Conservation (phyloP, 64 coral and sea anemone genomes). For the Stylophora pistillata region DNA sequence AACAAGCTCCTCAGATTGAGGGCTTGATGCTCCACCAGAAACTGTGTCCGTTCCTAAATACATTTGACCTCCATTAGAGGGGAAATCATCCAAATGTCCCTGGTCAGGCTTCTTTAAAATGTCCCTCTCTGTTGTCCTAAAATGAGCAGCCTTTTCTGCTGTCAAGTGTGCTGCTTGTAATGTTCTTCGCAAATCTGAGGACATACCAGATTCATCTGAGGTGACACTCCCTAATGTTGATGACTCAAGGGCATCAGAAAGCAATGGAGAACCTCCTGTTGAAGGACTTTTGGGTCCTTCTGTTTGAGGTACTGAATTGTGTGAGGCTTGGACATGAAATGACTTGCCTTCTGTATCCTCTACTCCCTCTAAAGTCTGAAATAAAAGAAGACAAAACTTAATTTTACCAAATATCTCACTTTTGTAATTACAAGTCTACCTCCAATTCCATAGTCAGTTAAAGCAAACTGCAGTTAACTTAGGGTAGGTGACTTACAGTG, state of each 20-base stretch:
- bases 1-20: conserved; percentile 13
- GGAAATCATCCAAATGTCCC: conserved; percentile 6
- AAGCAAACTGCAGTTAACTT: too few species aligned
- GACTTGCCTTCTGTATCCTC: not conserved
- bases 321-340: not conserved
- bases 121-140: not conserved
- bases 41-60: not conserved
- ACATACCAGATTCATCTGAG: conserved; percentile 5
- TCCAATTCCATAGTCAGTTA: too few species aligned
- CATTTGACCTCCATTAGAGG: not conserved
- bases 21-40: not conserved
- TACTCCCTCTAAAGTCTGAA: not conserved
- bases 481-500: not conserved
- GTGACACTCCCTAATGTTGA: conserved; percentile 19
- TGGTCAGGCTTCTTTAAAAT: not conserved
- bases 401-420: too few species aligned
- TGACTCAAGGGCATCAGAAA: conserved; percentile 12
- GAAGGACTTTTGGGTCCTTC: not conserved
- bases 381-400: not conserved
- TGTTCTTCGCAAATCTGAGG: conserved; percentile 14
- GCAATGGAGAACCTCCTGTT: conserved; percentile 5
- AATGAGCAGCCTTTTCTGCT: conserved; percentile 13
- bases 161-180: not conserved
- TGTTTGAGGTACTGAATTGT: not conserved
- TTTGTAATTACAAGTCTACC: too few species aligned